These are phyloP conservation scores for Pseudomyrmex gracilis DNA, from an alignment of 1,140 invertebrate species.

Conservation along the genomic window DNA sequence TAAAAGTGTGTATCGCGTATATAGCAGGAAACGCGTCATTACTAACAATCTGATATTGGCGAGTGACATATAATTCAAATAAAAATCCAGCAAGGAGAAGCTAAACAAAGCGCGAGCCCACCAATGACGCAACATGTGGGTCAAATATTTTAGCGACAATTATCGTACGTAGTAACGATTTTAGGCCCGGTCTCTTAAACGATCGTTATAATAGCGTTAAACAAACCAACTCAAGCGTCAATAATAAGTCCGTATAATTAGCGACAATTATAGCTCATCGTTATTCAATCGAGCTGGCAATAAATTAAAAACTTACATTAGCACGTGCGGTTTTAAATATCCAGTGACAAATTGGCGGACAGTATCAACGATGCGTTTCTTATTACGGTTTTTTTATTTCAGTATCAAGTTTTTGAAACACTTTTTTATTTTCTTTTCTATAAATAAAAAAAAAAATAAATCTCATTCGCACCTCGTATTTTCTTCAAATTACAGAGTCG, in stretches of 20 bases:
- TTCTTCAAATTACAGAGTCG: too few relatives aligned
- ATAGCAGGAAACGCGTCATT: conserved; percentile 12
- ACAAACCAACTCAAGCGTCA: conserved; percentile 56
- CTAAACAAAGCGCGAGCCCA: conserved; percentile 46
- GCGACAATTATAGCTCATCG: conserved; percentile 67
- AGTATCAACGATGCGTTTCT: too few relatives aligned
- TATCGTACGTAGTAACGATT: conserved; percentile 78
- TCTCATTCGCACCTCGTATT: too few relatives aligned
- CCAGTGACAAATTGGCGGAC: not conserved
- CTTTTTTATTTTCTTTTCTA: too few relatives aligned
- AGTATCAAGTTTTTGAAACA: too few relatives aligned
- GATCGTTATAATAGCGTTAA: conserved; percentile 80
- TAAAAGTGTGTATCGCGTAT: not conserved
- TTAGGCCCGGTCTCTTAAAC: conserved; percentile 73
- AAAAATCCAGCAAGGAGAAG: conserved; percentile 34
- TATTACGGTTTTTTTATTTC: too few relatives aligned
- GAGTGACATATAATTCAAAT: conserved; percentile 21
- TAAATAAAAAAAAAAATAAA: too few relatives aligned
- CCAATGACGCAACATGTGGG: conserved; percentile 79
- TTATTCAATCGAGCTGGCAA: conserved; percentile 45
- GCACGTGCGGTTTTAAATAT: not conserved
- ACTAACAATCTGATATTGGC: conserved; percentile 58
- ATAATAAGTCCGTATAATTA: conserved; percentile 79
- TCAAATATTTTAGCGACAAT: conserved; percentile 84
- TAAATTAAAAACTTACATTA: conserved; percentile 8